A percentile compares a stretch with the other conserved stretches of the same genome.
Evolutionary conservation across 2,113 vertebrate species (phyloP).

Genomic region (Brienomyrus longianalis): DNA sequence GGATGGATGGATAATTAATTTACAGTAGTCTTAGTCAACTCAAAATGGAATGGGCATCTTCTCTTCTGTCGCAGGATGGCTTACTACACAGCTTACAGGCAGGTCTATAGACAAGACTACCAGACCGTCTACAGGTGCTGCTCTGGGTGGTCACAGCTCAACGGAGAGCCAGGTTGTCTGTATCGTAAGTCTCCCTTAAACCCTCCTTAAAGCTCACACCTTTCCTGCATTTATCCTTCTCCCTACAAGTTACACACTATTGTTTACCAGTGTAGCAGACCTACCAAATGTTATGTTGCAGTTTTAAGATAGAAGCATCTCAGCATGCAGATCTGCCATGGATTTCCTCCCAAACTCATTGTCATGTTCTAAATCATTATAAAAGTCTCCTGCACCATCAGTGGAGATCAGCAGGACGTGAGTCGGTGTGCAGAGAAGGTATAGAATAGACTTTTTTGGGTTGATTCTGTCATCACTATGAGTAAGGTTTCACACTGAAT

Average conservation of each 20-base stretch:
- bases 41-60: background rate
- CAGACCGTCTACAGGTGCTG: slow-evolving; percentile 72
- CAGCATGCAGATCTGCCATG: background rate
- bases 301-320: background rate
- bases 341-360: background rate
- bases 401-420: background rate
- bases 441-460: background rate
- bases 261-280: background rate
- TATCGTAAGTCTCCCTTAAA: slow-evolving; percentile 68
- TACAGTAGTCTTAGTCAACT: background rate
- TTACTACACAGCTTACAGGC: slow-evolving; percentile 73
- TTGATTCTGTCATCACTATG: background rate
- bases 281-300: background rate
- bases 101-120: slow-evolving; percentile 66
- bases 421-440: background rate
- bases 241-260: background rate
- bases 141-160: slow-evolving; percentile 74
- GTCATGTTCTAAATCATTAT: background rate
- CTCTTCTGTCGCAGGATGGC: slow-evolving; percentile 59
- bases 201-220: background rate
- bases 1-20: background rate
- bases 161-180: slow-evolving; percentile 71
- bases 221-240: background rate
- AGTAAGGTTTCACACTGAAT: background rate
- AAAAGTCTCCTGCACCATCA: background rate